These are phyloP conservation scores for Mesorhabditis sp. DNA, from an alignment of 2,888 invertebrate species.

Conservation along the genomic window DNA sequence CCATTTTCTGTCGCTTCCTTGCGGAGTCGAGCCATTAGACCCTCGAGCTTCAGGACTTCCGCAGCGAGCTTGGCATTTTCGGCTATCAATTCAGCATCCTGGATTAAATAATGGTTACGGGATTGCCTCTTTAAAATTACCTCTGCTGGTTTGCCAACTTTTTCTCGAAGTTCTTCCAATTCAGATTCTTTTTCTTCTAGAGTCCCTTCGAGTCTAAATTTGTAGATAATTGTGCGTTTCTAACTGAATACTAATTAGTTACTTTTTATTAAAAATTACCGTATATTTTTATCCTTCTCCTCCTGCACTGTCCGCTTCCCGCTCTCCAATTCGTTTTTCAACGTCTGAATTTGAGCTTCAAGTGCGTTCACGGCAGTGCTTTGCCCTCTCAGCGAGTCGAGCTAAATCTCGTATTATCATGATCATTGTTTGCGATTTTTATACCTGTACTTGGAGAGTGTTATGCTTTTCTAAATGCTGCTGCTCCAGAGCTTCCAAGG, in stretches of 20 bases:
- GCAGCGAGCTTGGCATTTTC: background rate
- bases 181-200: constrained; percentile 16
- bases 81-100: background rate
- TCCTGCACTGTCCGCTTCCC: background rate
- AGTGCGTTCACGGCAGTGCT: background rate
- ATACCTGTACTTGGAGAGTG: constrained; percentile 8
- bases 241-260: background rate
- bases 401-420: background rate
- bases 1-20: constrained; percentile 1
- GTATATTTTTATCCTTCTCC: background rate
- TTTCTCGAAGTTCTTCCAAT: constrained; percentile 16
- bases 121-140: background rate
- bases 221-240: background rate
- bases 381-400: background rate
- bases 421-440: constrained; percentile 10
- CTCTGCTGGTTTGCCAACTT: constrained; percentile 16
- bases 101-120: background rate
- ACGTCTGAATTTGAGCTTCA: background rate
- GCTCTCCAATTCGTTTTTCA: background rate
- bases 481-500: constrained; percentile 7
- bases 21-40: background rate
- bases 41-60: background rate
- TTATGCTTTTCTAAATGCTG: background rate
- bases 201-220: background rate
- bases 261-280: constrained; percentile 4